Evolutionary conservation across 2,888 invertebrate genomes (phyloP).

Genomic region (Drosophila aldrichi): DNA sequence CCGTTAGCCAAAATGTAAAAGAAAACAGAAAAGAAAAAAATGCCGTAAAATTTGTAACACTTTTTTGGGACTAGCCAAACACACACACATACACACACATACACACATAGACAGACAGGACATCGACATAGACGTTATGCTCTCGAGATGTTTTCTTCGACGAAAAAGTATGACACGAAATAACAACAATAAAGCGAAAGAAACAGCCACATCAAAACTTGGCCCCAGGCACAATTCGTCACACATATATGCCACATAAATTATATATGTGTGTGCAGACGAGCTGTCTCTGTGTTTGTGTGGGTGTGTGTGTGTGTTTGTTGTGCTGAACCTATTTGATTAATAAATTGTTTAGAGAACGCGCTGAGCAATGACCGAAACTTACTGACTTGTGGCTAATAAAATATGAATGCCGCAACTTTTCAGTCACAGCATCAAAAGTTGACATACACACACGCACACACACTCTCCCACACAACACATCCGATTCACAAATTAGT

Average conservation of each 20-base stretch:
- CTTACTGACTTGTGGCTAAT: slow-evolving; percentile 78
- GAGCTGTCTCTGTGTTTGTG: neutral
- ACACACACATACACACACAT: slow-evolving; percentile 18
- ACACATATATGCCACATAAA: slow-evolving; percentile 75
- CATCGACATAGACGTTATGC: slow-evolving; percentile 31
- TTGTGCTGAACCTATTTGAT: slow-evolving; percentile 63
- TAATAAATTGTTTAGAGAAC: slow-evolving; percentile 78
- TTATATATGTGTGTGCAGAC: slow-evolving; percentile 52
- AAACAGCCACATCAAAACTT: slow-evolving; percentile 63
- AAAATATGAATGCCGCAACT: slow-evolving; percentile 75
- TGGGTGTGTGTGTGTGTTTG: neutral
- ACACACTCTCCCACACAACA: neutral
- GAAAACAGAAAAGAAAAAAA: slow-evolving; percentile 46
- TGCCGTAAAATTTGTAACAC: slow-evolving; percentile 81
- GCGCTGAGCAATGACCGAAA: slow-evolving; percentile 64
- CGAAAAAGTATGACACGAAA: slow-evolving; percentile 26
- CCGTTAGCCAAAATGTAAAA: slow-evolving; percentile 45
- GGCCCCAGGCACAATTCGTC: slow-evolving; percentile 78
- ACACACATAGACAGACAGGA: neutral
- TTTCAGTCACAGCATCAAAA: slow-evolving; percentile 71
- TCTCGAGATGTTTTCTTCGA: slow-evolving; percentile 24
- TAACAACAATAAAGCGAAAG: slow-evolving; percentile 39
- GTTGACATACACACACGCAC: slow-evolving; percentile 20
- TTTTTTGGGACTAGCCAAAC: slow-evolving; percentile 54
- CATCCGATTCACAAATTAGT: slow-evolving; percentile 67